Conservation (phyloP, 2,797 vertebrate species). For the Eleutherodactylus coqui region DNA sequence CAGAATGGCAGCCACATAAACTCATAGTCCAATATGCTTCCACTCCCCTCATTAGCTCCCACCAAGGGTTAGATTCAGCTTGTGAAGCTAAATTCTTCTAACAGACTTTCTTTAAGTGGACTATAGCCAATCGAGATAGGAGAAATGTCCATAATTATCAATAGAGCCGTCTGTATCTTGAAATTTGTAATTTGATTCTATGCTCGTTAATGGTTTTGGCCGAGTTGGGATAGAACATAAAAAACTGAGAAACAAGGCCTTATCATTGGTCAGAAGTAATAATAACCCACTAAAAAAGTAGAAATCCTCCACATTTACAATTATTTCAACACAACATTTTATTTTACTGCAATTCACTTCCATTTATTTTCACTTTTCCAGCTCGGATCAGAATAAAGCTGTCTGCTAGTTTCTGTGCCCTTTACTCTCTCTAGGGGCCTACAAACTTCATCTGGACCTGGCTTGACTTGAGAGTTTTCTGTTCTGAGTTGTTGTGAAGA, state of each 20-base stretch:
- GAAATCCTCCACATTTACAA: background rate
- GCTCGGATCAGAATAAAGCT: constrained; percentile 21
- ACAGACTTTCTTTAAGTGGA: no score
- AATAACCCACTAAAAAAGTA: background rate
- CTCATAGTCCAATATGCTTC: no score
- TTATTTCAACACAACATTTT: background rate
- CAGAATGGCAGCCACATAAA: no score
- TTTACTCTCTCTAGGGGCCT: constrained; percentile 44
- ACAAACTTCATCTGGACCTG: constrained; percentile 17
- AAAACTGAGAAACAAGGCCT: background rate
- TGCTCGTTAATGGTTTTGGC: background rate
- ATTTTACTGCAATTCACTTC: background rate
- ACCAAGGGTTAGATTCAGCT: no score
- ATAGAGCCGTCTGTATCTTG: no score
- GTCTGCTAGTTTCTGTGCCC: background rate
- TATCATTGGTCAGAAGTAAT: background rate
- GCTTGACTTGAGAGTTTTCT: constrained; percentile 6
- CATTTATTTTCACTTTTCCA: background rate
- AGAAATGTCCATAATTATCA: no score
- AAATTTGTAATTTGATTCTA: background rate
- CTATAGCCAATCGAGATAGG: no score
- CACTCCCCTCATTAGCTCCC: no score
- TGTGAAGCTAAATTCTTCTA: no score
- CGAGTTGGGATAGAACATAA: background rate
- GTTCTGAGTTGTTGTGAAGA: constrained; percentile 51